Conservation (phyloP, 2,888 invertebrate genomes). For the Phaonia tiefii region DNA sequence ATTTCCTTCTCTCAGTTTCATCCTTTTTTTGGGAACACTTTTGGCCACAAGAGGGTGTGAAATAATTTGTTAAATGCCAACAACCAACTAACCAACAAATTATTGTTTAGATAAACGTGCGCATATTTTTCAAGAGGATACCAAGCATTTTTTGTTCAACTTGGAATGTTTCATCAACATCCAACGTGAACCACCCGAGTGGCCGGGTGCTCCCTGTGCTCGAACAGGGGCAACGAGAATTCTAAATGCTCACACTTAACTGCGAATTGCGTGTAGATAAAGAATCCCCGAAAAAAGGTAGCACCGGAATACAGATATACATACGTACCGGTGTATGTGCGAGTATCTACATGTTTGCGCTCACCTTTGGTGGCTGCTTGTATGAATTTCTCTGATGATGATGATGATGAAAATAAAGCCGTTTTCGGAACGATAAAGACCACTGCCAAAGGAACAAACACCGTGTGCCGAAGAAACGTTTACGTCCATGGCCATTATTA, state of each 20-base stretch:
- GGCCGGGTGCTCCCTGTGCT: constrained; percentile 6
- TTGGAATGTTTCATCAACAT: constrained; percentile 36
- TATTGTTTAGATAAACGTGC: constrained; percentile 64
- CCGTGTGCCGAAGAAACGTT: constrained; percentile 31
- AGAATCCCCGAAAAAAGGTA: constrained; percentile 63
- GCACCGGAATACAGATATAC: too few species aligned
- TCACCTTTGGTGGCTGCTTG: constrained; percentile 50
- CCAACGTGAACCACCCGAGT: constrained; percentile 44
- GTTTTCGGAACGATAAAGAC: constrained; percentile 54
- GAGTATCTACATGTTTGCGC: too few species aligned
- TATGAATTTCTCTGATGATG: constrained; percentile 33
- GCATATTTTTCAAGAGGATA: constrained; percentile 54
- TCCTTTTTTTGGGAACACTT: constrained; percentile 52
- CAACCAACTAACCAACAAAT: constrained; percentile 74
- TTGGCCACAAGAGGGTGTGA: constrained; percentile 70
- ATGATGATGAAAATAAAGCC: constrained; percentile 62
- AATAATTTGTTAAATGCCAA: constrained; percentile 70
- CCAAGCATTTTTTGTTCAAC: constrained; percentile 45
- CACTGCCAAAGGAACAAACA: constrained; percentile 17
- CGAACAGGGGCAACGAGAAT: constrained; percentile 56
- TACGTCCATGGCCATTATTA: constrained; percentile 42
- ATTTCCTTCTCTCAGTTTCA: constrained; percentile 28
- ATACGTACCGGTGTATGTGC: constrained; percentile 37
- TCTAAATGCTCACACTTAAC: constrained; percentile 79
- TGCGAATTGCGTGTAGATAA: constrained; percentile 78